phyloP scores from a whole-genome alignment of 2,797 vertebrate genomes.

The Sebastes melanostomus region DNA sequence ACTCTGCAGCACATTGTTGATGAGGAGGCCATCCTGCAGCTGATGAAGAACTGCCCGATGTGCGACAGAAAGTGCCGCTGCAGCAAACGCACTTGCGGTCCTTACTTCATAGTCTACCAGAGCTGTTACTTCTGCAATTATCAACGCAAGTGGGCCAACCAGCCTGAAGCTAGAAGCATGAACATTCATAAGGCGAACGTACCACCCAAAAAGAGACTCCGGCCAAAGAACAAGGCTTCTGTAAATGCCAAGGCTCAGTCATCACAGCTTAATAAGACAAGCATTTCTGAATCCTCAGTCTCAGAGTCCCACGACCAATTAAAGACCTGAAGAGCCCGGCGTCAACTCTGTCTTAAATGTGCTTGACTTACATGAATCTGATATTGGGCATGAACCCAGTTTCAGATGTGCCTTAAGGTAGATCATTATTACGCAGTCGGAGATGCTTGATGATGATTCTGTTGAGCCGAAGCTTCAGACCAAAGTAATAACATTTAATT shows the following conservation, averaged over 20 bases:
- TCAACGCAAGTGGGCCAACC: constrained; percentile 33
- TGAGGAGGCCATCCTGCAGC: constrained; percentile 36
- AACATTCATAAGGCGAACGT: not conserved
- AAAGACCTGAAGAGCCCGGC: not conserved
- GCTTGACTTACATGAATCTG: not conserved
- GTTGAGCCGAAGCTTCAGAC: not conserved
- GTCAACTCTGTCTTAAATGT: not conserved
- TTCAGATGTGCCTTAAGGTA: not conserved
- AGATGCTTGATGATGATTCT: not conserved
- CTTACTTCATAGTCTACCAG: constrained; percentile 30
- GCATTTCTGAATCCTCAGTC: not conserved
- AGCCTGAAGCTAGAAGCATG: constrained; percentile 1
- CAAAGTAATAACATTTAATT: not conserved
- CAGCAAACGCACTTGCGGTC: not conserved
- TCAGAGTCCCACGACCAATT: not conserved
- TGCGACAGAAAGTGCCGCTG: constrained; percentile 30
- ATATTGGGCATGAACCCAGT: not conserved
- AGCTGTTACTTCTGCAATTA: constrained; percentile 41
- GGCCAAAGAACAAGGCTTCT: not conserved
- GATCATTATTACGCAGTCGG: not conserved
- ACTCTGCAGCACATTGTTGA: constrained; percentile 31
- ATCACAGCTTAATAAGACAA: not conserved
- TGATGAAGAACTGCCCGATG: constrained; percentile 22
- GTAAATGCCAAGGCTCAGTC: not conserved
- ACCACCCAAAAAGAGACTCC: not conserved